These are phyloP conservation scores for Eilema sororculum DNA, from an alignment of 2,888 invertebrate species.

Conservation along the genomic window DNA sequence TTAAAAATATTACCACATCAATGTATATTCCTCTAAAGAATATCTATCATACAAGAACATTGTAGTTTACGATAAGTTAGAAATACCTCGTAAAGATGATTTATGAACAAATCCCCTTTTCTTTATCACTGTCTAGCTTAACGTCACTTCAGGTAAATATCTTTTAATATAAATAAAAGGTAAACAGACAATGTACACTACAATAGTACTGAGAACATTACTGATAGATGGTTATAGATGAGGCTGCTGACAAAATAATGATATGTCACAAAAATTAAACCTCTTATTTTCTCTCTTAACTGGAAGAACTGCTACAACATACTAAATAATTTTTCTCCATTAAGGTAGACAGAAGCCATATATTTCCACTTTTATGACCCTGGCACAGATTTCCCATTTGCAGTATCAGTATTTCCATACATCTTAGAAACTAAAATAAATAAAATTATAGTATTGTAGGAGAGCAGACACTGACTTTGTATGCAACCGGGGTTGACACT, in stretches of 20 bases:
- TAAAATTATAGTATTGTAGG: too few species aligned
- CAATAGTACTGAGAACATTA: conserved; percentile 34
- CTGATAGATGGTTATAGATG: conserved; percentile 32
- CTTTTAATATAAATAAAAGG: conserved; percentile 38
- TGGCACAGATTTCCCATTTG: too few species aligned
- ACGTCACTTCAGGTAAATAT: conserved; percentile 43
- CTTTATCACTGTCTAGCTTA: conserved; percentile 39
- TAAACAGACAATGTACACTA: conserved; percentile 26
- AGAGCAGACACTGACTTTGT: too few species aligned
- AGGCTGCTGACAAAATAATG: conserved; percentile 37
- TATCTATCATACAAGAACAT: conserved; percentile 38
- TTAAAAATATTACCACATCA: conserved; percentile 19
- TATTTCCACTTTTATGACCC: too few species aligned
- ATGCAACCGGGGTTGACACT: too few species aligned
- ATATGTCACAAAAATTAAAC: conserved; percentile 17
- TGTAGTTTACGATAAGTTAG: conserved; percentile 43
- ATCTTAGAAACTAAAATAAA: too few species aligned
- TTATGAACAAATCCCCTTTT: conserved; percentile 41
- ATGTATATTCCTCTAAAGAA: conserved; percentile 27
- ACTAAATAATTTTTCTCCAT: too few species aligned
- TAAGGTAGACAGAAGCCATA: too few species aligned
- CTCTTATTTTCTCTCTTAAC: conserved; percentile 3
- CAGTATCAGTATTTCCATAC: too few species aligned
- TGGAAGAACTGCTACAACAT: neutral
- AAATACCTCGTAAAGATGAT: conserved; percentile 47